phyloP scores from a whole-genome alignment of 2,888 invertebrate genomes.

The Synanthedon myopaeformis region DNA sequence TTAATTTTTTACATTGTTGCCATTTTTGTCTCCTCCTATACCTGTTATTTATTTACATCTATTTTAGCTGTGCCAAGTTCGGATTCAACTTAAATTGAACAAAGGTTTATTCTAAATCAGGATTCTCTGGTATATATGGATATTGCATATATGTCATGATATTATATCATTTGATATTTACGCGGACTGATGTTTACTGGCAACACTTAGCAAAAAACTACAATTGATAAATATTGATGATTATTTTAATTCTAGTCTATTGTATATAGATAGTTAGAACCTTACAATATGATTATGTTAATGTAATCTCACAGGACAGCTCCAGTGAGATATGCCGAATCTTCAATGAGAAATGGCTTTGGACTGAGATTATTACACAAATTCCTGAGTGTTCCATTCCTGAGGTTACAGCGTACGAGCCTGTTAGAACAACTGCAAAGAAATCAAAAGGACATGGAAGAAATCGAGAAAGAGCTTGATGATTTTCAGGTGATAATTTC shows the following conservation, averaged over 20 bases:
- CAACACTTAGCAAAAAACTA: too few species aligned
- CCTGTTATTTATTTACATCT: too few species aligned
- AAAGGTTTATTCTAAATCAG: too few species aligned
- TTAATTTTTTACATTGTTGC: neutral
- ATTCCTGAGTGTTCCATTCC: conserved; percentile 94
- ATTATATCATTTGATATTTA: too few species aligned
- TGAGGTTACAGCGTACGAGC: conserved; percentile 88
- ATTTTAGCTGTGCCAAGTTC: too few species aligned
- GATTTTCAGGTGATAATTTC: conserved; percentile 71
- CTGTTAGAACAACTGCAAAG: conserved; percentile 85
- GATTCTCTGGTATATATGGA: too few species aligned
- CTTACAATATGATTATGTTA: neutral
- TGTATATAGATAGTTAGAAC: too few species aligned
- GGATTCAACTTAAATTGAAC: too few species aligned
- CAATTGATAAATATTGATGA: too few species aligned
- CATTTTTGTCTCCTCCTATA: neutral
- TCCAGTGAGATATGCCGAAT: conserved; percentile 87
- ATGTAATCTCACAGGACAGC: conserved; percentile 50
- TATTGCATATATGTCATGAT: too few species aligned
- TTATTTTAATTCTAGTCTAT: too few species aligned
- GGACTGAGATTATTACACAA: conserved; percentile 92
- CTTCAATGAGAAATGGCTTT: conserved; percentile 96
- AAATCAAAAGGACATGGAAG: conserved; percentile 83
- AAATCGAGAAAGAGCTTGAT: conserved; percentile 81
- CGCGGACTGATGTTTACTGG: too few species aligned